Percentiles rank a stretch among this genome's conserved stretches.
phyloP scores from a whole-genome alignment of 2,888 invertebrate genomes.

The Platypus cylindrus region DNA sequence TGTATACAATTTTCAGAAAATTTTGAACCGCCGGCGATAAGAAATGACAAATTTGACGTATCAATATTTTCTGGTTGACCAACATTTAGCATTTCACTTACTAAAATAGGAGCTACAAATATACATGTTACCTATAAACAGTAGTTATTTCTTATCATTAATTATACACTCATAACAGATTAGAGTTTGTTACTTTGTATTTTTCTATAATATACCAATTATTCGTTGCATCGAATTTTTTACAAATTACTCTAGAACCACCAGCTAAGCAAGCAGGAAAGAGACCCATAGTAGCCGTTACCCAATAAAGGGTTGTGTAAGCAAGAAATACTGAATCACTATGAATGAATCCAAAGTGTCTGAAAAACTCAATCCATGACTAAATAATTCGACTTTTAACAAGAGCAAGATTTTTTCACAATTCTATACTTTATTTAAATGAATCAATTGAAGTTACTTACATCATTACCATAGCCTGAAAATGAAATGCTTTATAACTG shows the following conservation, averaged over 20 bases:
- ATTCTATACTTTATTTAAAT: no score
- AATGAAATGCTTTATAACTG: no score
- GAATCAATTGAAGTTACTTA: no score
- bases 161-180: background rate
- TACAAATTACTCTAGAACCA: conserved; percentile 21
- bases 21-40: conserved; percentile 25
- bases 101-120: conserved; percentile 23
- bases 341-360: conserved; percentile 13
- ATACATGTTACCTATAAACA: conserved; percentile 21
- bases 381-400: no score
- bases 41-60: conserved; percentile 23
- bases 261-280: conserved; percentile 19
- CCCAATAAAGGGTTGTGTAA: conserved; percentile 28
- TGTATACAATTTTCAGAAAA: conserved; percentile 21
- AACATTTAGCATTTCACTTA: conserved; percentile 21
- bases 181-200: conserved; percentile 23
- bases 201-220: conserved; percentile 24
- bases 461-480: no score
- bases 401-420: no score
- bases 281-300: conserved; percentile 22
- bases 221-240: conserved; percentile 18
- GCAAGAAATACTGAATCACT: conserved; percentile 12
- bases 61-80: conserved; percentile 28
- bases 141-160: no score
- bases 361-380: no score